A percentile compares a stretch with the other conserved stretches of the same genome.
Conservation (phyloP, 2,113 vertebrate species). For the Ciconia maguari region DNA sequence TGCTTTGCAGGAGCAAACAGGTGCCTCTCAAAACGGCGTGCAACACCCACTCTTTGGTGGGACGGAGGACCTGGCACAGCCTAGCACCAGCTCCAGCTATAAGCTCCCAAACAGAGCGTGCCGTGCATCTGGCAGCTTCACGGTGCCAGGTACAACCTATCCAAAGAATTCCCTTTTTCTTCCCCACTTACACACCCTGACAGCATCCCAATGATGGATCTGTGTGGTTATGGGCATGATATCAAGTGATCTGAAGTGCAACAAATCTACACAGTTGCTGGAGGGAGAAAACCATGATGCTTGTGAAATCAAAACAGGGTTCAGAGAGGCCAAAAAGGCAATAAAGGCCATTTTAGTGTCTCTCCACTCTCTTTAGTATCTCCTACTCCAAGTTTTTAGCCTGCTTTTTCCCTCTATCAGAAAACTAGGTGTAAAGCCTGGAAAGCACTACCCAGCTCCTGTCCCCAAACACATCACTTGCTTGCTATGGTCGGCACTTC, state of each 20-base stretch:
- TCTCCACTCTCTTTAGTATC: neutral
- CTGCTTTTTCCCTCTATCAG: neutral
- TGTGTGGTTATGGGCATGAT: neutral
- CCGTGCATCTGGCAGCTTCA: neutral
- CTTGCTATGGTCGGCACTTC: neutral
- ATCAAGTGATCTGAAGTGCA: neutral
- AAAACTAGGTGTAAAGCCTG: neutral
- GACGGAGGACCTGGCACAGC: neutral
- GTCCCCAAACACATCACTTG: neutral
- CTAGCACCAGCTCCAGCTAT: neutral
- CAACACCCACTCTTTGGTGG: neutral
- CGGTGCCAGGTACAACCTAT: rapidly evolving
- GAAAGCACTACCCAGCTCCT: neutral
- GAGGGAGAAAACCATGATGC: neutral
- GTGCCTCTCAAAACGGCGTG: rapidly evolving
- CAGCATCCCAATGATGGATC: neutral
- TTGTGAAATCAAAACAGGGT: neutral
- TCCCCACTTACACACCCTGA: neutral
- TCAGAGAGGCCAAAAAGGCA: neutral
- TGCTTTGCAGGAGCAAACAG: neutral
- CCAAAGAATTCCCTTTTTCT: neutral
- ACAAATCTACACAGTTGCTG: neutral
- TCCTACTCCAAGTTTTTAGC: neutral
- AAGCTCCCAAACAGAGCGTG: neutral
- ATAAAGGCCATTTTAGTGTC: neutral